These are phyloP conservation scores for Yasuhikotakia modesta DNA, from an alignment of 2,797 vertebrate genomes.

Conservation along the genomic window DNA sequence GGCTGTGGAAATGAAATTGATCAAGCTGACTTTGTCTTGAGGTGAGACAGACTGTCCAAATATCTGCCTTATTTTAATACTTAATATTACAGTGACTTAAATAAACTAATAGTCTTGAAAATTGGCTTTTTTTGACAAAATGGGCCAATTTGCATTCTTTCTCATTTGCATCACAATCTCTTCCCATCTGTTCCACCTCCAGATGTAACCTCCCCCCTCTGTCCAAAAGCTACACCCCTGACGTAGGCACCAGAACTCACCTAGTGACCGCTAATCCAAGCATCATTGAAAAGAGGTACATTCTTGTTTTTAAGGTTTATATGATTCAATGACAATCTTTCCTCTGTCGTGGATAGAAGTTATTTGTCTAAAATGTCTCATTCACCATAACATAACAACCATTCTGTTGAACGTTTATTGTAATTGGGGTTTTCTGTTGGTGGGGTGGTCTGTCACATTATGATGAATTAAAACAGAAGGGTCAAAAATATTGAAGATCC, in stretches of 20 bases:
- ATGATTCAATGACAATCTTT: neutral
- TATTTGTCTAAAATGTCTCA: neutral
- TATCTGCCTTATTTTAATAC: neutral
- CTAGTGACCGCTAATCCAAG: constrained; percentile 97
- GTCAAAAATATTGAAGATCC: neutral
- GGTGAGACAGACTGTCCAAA: constrained; percentile 74
- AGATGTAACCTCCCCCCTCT: constrained; percentile 97
- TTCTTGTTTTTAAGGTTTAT: neutral
- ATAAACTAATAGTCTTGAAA: neutral
- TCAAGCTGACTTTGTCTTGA: constrained; percentile 90
- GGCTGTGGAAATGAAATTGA: constrained; percentile 90
- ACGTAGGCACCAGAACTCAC: constrained; percentile 89
- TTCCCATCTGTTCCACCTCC: constrained; percentile 39
- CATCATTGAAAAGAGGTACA: constrained; percentile 94
- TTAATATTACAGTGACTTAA: too few relatives aligned
- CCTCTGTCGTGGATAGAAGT: too few relatives aligned
- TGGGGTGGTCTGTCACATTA: neutral
- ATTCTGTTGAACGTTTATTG: neutral
- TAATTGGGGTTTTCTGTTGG: neutral
- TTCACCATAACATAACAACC: too few relatives aligned
- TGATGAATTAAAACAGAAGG: neutral
- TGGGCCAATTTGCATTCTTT: neutral
- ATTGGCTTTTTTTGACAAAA: neutral
- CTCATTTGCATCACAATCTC: neutral
- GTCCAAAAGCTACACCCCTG: constrained; percentile 84